phyloP scores from a whole-genome alignment of 2,888 invertebrate genomes.

The Dryobotodes eremita region DNA sequence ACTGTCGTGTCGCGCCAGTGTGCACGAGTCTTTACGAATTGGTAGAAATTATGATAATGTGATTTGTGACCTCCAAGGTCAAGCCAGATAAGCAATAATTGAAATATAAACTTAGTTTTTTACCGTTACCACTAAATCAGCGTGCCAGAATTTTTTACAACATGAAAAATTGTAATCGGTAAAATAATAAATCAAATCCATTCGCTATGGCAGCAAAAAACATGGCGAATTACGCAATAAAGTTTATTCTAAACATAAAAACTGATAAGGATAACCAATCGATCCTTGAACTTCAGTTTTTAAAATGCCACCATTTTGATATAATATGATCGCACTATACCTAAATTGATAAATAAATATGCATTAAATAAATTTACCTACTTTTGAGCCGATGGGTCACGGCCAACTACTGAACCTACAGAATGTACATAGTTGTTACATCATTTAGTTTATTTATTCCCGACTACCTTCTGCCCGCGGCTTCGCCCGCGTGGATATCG shows the following conservation, averaged over 20 bases:
- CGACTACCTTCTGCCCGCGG: too few relatives aligned
- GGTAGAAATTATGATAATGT: too few relatives aligned
- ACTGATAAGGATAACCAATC: not conserved
- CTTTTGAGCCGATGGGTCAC: constrained; percentile 20
- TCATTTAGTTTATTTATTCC: constrained; percentile 1
- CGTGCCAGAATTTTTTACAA: constrained; percentile 11
- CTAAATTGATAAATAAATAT: constrained; percentile 3
- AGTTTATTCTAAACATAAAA: not conserved
- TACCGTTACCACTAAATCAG: not conserved
- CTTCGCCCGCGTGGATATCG: too few relatives aligned
- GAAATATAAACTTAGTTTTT: not conserved
- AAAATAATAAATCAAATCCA: constrained; percentile 46
- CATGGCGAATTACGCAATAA: constrained; percentile 12
- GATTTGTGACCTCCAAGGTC: not conserved
- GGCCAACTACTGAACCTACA: constrained; percentile 1
- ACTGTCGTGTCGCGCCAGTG: too few relatives aligned
- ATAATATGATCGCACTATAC: not conserved
- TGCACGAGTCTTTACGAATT: too few relatives aligned
- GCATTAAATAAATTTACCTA: not conserved
- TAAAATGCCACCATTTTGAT: too few relatives aligned
- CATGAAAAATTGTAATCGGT: constrained; percentile 29
- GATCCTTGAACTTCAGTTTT: too few relatives aligned
- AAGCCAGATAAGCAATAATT: not conserved
- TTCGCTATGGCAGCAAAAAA: constrained; percentile 17
- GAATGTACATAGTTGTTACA: not conserved